Percentiles rank a stretch among this genome's conserved stretches.
These are phyloP conservation scores for Aphis gossypii DNA, from an alignment of 1,140 invertebrate species.

Conservation along the genomic window DNA sequence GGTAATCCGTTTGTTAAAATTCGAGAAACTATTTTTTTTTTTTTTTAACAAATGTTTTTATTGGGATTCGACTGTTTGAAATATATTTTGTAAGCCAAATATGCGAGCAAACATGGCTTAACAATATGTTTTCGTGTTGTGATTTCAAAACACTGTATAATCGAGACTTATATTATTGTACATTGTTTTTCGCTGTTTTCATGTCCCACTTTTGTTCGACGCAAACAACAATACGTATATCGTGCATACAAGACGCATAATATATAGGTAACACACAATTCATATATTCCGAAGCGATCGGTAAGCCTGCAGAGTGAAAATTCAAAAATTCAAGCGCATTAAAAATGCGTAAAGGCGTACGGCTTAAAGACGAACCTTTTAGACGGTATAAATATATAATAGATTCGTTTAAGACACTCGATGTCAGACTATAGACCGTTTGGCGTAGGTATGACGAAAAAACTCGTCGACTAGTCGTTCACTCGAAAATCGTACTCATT, in stretches of 20 bases:
- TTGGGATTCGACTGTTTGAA: background rate
- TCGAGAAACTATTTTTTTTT: background rate
- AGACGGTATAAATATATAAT: background rate
- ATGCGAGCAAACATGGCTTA: background rate
- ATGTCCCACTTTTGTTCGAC: background rate
- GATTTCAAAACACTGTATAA: background rate
- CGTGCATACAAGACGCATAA: background rate
- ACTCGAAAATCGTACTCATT: background rate
- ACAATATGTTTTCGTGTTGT: background rate
- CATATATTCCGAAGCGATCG: background rate
- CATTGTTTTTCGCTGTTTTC: background rate
- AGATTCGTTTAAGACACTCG: background rate
- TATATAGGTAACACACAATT: background rate
- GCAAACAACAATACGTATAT: background rate
- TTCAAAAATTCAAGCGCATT: background rate
- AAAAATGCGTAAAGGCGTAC: background rate
- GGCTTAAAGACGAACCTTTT: background rate
- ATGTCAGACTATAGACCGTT: background rate
- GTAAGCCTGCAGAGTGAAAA: background rate
- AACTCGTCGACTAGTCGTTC: background rate
- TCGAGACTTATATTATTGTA: background rate
- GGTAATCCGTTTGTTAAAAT: background rate
- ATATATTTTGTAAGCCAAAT: background rate
- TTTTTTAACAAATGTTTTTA: background rate
- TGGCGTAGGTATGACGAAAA: background rate